These are phyloP conservation scores for Melanotaenia duboulayi DNA, from an alignment of 2,113 vertebrate species.

Conservation along the genomic window DNA sequence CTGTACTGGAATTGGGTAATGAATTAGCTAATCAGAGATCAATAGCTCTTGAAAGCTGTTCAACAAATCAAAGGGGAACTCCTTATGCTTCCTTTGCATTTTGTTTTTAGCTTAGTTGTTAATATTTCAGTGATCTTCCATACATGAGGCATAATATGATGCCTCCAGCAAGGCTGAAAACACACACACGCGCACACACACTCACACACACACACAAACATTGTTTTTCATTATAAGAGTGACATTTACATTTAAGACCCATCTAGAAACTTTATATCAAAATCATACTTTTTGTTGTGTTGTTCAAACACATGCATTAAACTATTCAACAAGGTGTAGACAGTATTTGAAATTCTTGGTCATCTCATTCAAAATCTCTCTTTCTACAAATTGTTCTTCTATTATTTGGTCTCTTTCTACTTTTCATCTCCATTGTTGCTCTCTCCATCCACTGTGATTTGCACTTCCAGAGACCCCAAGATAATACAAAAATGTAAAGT, in stretches of 20 bases:
- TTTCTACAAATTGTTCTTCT: too few species aligned
- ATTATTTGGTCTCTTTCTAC: too few species aligned
- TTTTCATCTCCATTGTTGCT: neutral
- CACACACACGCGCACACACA: too few species aligned
- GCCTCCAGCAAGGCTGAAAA: constrained; percentile 3
- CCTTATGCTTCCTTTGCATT: constrained; percentile 12
- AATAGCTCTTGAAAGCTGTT: constrained; percentile 30
- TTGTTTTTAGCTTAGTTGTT: constrained; percentile 29
- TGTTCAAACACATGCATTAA: too few species aligned
- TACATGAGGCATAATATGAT: neutral
- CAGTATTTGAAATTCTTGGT: too few species aligned
- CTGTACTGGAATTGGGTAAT: constrained; percentile 2
- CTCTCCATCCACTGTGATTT: constrained; percentile 32
- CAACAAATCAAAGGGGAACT: constrained; percentile 27
- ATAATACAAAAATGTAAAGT: constrained; percentile 33
- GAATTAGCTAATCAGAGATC: constrained; percentile 48
- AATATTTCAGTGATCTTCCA: constrained; percentile 28
- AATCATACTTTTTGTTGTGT: too few species aligned
- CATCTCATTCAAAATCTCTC: too few species aligned
- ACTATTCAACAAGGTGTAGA: too few species aligned
- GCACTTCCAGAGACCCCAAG: constrained; percentile 24
- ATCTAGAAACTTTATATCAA: too few species aligned
- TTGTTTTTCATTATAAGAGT: neutral
- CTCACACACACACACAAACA: neutral
- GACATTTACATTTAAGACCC: neutral